Base-by-base conservation (phyloP, 2,113 vertebrate species). In the Dromaius novaehollandiae region DNA sequence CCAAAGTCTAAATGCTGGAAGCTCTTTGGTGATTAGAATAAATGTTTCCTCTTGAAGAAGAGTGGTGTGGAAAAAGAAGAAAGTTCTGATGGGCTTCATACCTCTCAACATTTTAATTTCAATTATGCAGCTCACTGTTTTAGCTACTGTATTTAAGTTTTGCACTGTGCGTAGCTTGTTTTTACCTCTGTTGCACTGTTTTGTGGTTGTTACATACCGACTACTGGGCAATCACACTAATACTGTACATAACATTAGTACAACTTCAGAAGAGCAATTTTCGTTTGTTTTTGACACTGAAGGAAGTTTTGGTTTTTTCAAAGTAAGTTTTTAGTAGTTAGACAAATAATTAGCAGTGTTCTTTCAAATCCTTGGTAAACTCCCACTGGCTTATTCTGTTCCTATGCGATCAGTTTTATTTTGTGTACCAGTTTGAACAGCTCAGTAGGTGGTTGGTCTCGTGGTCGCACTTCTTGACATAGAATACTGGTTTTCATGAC, bases 11-110 rank as follows among this genome's bases (percentile, higher is more conserved):
- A 90, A 56, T 81, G 46, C 79, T 26, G 1, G 88, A 94, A 95
- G 87, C 85, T 78, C 80, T 78, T 51, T 93, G 82, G 66, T 82
- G 88, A 88, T 83, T 86, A 64, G 55, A 77, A 90, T 51, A 80
- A 68, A 74, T 36, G 19, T 44, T 14, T 88, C 77, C 36, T 74
- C 38, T 63, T 89, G 70, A 77, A 89, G 48, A 88, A 87, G 74
- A 71, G 70, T 34, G 85, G 91, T 95, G 87, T 88, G 95, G 91
- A 91, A 93, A 96, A 96, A 68, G 86, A 95, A 78, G 34, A 94
- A 88, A 44, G 68, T 88, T 76, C 61, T 78, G 86, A 55, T 65
- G 64, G 73, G 69, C 71, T 96, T 94, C 65, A 69, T 76, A 18
- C 42, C 8, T 89, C 84, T 96, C 89, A 95, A 65, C 65, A 0